These are phyloP conservation scores for Philaenus spumarius DNA, from an alignment of 1,140 invertebrate genomes.

Conservation along the genomic window DNA sequence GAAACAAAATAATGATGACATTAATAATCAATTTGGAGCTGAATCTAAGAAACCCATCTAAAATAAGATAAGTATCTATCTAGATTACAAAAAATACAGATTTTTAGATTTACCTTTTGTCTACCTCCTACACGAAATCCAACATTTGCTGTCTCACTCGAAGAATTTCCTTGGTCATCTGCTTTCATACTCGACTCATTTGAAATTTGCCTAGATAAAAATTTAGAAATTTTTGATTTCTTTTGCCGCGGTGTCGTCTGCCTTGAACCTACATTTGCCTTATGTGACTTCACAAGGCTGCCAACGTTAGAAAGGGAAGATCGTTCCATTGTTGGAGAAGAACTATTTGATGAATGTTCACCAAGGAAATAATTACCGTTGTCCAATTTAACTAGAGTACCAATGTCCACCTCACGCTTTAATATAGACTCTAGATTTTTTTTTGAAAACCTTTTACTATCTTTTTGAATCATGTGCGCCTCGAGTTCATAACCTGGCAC, in stretches of 20 bases:
- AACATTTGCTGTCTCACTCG: constrained; percentile 14
- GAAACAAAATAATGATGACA: constrained; percentile 13
- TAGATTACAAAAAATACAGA: too few relatives aligned
- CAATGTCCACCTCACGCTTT: constrained; percentile 55
- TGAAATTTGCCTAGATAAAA: constrained; percentile 1
- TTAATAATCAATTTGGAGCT: too few relatives aligned
- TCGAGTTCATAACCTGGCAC: constrained; percentile 57
- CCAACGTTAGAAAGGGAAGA: constrained; percentile 5
- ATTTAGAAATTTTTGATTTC: constrained; percentile 6
- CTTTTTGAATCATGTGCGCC: constrained; percentile 52
- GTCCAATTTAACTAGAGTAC: constrained; percentile 55
- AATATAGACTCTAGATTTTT: constrained; percentile 57
- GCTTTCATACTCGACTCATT: constrained; percentile 10
- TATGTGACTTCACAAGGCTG: neutral
- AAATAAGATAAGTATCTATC: too few relatives aligned
- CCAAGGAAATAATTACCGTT: constrained; percentile 61
- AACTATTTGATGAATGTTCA: constrained; percentile 8
- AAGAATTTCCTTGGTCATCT: constrained; percentile 1
- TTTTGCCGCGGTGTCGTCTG: constrained; percentile 1
- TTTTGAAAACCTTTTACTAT: constrained; percentile 53
- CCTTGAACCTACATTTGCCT: neutral
- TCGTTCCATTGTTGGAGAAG: constrained; percentile 10
- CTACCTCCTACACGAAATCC: constrained; percentile 17
- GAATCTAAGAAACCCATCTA: too few relatives aligned
- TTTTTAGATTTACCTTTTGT: constrained; percentile 14